phyloP scores from a whole-genome alignment of 2,888 invertebrate species.

The Ditula angustiorana region DNA sequence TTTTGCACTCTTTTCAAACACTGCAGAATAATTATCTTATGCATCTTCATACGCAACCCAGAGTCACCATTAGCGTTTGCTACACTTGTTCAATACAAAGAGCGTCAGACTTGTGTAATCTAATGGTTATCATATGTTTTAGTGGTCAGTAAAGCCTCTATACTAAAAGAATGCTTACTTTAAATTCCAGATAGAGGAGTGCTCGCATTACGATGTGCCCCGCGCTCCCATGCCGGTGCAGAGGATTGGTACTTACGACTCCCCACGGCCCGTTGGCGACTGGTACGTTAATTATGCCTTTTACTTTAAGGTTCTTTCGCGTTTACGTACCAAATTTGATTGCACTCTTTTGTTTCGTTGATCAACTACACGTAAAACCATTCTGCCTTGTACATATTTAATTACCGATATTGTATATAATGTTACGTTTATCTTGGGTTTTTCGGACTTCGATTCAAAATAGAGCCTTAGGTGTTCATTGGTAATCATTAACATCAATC shows the following conservation, averaged over 20 bases:
- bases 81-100: background rate
- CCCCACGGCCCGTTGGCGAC: constrained; percentile 72
- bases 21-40: no score
- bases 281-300: constrained; percentile 22
- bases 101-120: background rate
- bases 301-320: background rate
- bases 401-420: no score
- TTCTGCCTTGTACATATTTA: no score
- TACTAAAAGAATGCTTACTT: background rate
- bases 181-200: constrained; percentile 74
- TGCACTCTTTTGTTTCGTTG: no score
- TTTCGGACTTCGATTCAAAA: no score
- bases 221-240: constrained; percentile 85
- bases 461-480: no score
- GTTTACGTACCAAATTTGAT: background rate
- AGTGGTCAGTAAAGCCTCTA: background rate
- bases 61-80: no score
- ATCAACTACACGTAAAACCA: no score
- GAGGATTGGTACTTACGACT: constrained; percentile 90
- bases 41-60: no score
- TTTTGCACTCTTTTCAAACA: no score
- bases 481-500: no score
- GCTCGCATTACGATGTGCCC: constrained; percentile 81
- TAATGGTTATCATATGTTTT: background rate
- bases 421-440: no score